Base-by-base conservation (phyloP, 2,888 invertebrate species). In the Papilio protenor region DNA sequence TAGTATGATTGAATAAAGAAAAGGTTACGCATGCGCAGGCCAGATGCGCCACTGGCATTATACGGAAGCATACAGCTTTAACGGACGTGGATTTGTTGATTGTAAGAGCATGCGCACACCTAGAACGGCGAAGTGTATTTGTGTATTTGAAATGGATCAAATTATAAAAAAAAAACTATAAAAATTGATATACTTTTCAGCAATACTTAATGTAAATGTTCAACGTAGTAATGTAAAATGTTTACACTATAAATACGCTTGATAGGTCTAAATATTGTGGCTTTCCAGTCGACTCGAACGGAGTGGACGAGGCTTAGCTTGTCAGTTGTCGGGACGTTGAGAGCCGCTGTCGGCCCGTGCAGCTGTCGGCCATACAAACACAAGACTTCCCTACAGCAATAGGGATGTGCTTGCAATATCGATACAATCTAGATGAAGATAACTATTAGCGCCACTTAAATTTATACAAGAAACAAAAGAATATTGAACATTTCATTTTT, bases 281-380 rank as follows among this genome's bases (percentile, higher is more conserved):
- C 74, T 81, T 80, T 76, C 76, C 79, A 75, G 77, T 75, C 79
- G 79, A 81, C 82, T 83, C 82, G 79, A 64, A 76, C 75, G 72
- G 78, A 76, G 79, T 83, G 81, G 76, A 81, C 79, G 75, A 72
- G 74, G 85, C 84, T 87, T 86, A 84, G 81, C 81, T 79, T 87
- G 87, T 88, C 87, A 81, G 82, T 83, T 81, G 78, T 80, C 79
- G 79, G 81, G 83, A 87, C 86, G 83, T 81, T 79, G 84, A 84
- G 86, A 86, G 87, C 84, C 79, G 70, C 81, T 85, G 85, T 84
- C 85, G 83, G 81, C 83, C 80, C 79, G 80, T 82, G 80, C 79
- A 79, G 82, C 81, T 73, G 73, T 76, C 76, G 57, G 21, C 81
- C 82, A 64, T 79, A 81, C 81, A 83, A 81, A 80, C 81, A 81